Percentiles rank a stretch among this genome's conserved stretches.
Evolutionary conservation across 64 coral and sea anemone genomes (phyloP).

Genomic region (Acropora yongei): DNA sequence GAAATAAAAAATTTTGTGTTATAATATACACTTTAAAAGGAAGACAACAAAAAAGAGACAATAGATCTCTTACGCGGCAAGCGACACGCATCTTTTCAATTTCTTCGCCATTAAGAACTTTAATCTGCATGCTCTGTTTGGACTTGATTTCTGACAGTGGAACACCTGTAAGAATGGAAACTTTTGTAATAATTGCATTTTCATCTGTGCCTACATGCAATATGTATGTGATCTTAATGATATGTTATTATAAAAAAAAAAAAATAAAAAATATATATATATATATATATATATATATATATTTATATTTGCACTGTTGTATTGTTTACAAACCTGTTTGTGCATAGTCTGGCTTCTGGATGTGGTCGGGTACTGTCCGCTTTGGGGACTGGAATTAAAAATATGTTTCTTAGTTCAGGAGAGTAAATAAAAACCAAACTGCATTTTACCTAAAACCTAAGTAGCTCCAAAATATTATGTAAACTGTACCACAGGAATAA

Average conservation of each 20-base stretch:
- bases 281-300: too few species aligned
- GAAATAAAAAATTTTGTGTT: too few species aligned
- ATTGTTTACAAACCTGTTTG: conserved; percentile 53
- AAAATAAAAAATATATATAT: too few species aligned
- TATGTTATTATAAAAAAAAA: too few species aligned
- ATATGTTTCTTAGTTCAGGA: too few species aligned
- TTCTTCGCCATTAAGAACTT: conserved; percentile 80
- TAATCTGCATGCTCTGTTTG: conserved; percentile 90
- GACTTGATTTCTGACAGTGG: conserved; percentile 80
- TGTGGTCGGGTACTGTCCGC: conserved; percentile 59
- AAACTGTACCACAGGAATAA: too few species aligned
- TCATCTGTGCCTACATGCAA: not conserved
- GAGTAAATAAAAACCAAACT: too few species aligned
- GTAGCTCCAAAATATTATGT: too few species aligned
- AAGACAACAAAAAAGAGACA: not conserved
- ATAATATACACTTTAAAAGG: not conserved
- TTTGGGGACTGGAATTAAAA: conserved; percentile 18
- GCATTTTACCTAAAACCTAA: too few species aligned
- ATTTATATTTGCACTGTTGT: not conserved
- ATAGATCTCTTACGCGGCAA: conserved; percentile 61
- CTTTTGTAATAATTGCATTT: not conserved
- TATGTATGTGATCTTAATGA: not conserved
- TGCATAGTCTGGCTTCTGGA: conserved; percentile 76
- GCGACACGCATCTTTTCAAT: conserved; percentile 85
- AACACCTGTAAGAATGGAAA: conserved; percentile 55